These are phyloP conservation scores for Cololabis saira DNA, from an alignment of 2,113 vertebrate genomes.

Conservation along the genomic window DNA sequence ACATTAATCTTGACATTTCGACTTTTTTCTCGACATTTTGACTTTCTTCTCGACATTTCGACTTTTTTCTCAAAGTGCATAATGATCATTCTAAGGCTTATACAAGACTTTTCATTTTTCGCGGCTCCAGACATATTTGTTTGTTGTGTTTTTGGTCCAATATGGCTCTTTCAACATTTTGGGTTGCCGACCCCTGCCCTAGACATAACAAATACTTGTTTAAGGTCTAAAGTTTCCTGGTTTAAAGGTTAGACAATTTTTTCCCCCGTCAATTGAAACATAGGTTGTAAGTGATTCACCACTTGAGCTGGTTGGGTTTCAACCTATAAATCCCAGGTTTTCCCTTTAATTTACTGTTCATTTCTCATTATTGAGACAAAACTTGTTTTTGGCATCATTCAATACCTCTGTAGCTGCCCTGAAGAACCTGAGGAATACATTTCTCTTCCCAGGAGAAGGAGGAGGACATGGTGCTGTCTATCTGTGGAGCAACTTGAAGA, in stretches of 20 bases:
- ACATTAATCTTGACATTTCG: too few relatives aligned
- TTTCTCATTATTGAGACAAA: slow-evolving; percentile 8
- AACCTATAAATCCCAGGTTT: slow-evolving; percentile 24
- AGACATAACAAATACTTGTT: background rate
- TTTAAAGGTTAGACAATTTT: too few relatives aligned
- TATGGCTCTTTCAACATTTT: too few relatives aligned
- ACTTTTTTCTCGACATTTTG: too few relatives aligned
- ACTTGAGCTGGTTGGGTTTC: slow-evolving; percentile 36
- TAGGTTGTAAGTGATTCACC: slow-evolving; percentile 8
- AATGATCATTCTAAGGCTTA: too few relatives aligned
- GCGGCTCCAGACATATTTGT: too few relatives aligned
- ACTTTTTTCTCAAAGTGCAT: too few relatives aligned
- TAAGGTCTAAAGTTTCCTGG: background rate
- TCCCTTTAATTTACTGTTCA: slow-evolving; percentile 26
- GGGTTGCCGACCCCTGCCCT: too few relatives aligned
- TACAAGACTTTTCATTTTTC: too few relatives aligned
- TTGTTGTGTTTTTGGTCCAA: too few relatives aligned
- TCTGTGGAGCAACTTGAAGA: slow-evolving; percentile 41
- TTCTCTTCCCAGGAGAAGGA: slow-evolving; percentile 56
- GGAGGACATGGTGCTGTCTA: slow-evolving; percentile 45
- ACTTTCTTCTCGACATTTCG: too few relatives aligned
- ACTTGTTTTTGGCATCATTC: slow-evolving; percentile 46
- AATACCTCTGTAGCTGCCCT: slow-evolving; percentile 19
- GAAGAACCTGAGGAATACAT: slow-evolving; percentile 58
- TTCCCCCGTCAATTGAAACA: background rate